Conservation (phyloP, 2,797 vertebrate species). For the Muscicapa comitata region DNA sequence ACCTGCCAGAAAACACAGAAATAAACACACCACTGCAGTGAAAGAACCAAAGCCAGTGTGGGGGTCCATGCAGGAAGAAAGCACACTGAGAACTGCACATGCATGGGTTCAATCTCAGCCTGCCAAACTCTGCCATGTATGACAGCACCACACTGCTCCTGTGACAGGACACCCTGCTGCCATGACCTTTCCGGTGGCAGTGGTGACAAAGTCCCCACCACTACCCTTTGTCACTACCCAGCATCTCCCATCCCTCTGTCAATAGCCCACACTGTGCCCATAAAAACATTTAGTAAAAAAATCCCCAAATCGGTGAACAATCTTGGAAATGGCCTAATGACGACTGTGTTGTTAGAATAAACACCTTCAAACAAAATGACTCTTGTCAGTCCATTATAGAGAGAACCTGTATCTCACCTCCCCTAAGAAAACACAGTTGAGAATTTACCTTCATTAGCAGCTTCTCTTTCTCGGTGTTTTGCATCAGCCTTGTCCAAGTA, state of each 20-base stretch:
- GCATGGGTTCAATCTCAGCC: not conserved
- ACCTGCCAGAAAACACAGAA: slow-evolving; percentile 70
- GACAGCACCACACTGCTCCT: not conserved
- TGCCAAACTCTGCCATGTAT: not conserved
- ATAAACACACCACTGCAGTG: not conserved
- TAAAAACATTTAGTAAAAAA: not conserved
- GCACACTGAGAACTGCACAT: not conserved
- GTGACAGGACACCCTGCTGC: not conserved
- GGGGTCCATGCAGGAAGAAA: not conserved
- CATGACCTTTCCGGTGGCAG: not conserved
- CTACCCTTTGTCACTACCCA: not conserved
- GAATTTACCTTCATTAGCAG: slow-evolving; percentile 88
- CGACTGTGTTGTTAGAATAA: not conserved
- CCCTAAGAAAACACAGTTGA: not conserved
- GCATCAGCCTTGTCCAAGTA: slow-evolving; percentile 95
- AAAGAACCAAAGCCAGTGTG: not conserved
- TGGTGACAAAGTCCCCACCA: not conserved
- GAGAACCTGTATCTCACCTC: not conserved
- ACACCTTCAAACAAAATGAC: not conserved
- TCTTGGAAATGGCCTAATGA: not conserved
- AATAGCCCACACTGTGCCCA: not conserved
- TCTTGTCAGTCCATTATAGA: not conserved
- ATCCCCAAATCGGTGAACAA: not conserved
- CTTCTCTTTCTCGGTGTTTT: slow-evolving; percentile 93
- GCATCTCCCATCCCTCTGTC: not conserved